Evolutionary conservation across 1,140 invertebrate species (phyloP).

Genomic region (Mesaphorura yosii): DNA sequence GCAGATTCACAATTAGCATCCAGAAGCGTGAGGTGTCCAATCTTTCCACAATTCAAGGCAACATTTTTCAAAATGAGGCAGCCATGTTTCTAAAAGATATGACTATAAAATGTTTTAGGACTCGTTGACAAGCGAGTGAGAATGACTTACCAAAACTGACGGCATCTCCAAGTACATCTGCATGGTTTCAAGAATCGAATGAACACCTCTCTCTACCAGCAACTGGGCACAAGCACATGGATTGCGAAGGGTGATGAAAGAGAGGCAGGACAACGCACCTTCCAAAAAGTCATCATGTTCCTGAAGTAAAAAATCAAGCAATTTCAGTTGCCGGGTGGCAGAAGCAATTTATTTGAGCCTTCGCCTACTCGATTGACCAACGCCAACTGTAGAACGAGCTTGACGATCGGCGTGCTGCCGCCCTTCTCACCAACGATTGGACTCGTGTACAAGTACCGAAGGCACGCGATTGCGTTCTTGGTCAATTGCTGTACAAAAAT

Average conservation of each 20-base stretch:
- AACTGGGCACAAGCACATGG: constrained; percentile 8
- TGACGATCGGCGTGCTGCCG: background rate
- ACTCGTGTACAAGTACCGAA: constrained; percentile 12
- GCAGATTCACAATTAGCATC: constrained; percentile 5
- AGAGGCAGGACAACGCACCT: constrained; percentile 11
- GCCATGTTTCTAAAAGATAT: constrained; percentile 13
- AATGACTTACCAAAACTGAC: constrained; percentile 10
- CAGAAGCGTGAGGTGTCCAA: constrained; percentile 13
- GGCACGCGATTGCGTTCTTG: constrained; percentile 12
- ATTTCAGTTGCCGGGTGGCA: background rate
- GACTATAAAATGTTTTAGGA: background rate
- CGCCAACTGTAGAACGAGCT: constrained; percentile 6
- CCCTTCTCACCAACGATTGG: constrained; percentile 6
- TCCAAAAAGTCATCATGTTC: constrained; percentile 10
- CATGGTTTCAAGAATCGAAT: constrained; percentile 9
- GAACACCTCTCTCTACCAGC: constrained; percentile 6
- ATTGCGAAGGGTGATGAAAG: constrained; percentile 11
- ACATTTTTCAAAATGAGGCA: constrained; percentile 15
- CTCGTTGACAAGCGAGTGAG: background rate
- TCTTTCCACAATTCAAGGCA: constrained; percentile 5
- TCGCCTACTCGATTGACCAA: no score
- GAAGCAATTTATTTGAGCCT: background rate
- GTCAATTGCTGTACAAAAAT: constrained; percentile 7
- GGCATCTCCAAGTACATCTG: background rate
- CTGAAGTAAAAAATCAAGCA: background rate